Base-by-base conservation (phyloP, 1,140 invertebrate genomes). In the Acromyrmex heyeri region DNA sequence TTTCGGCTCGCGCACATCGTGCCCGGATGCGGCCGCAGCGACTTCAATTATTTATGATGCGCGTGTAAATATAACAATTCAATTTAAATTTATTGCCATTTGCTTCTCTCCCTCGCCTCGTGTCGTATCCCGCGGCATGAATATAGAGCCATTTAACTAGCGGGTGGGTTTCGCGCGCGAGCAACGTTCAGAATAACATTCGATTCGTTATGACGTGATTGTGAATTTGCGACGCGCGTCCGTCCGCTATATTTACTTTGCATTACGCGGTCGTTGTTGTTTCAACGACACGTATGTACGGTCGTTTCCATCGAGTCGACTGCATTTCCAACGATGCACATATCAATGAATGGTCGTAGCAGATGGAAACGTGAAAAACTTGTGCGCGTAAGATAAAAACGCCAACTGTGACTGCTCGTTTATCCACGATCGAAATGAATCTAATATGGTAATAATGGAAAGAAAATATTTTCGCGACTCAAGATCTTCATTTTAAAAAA, bases 201-300 rank as follows among this genome's bases (percentile, higher is more conserved):
- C 70, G 75, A 91, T 86, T 88, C 86, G 85, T 91, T 91, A 86
- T 88, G 79, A 90, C 72, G 85, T 86, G 88, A 91, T 91, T 90
- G 88, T 79, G 86, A 90, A 88, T 91, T 88, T 88, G 88, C 79
- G 34, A 90, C 76, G 55, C 77, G 87, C 77, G 62, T 44, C 75
- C 48, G 53, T 18, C 53, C 62, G 53, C 72, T 73, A 70, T 90
- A 88, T 91, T 91, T 90, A 91, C 64, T 89, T 91, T 88, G 67
- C 82, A 89, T 91, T 91, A 88, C 87, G 86, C 73, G 50, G 38
- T 57, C 57, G 55, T 70, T 65, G 89, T 91, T 91, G 89, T 87
- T 89, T 48, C 78, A 91, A 77, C 86, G 83, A 76, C 85, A 87
- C 79, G 81, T 91, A 82, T 91, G 24, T 4, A 10, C 69, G 59